phyloP scores from a whole-genome alignment of 2,888 invertebrate species.

The Morpho helenor region DNA sequence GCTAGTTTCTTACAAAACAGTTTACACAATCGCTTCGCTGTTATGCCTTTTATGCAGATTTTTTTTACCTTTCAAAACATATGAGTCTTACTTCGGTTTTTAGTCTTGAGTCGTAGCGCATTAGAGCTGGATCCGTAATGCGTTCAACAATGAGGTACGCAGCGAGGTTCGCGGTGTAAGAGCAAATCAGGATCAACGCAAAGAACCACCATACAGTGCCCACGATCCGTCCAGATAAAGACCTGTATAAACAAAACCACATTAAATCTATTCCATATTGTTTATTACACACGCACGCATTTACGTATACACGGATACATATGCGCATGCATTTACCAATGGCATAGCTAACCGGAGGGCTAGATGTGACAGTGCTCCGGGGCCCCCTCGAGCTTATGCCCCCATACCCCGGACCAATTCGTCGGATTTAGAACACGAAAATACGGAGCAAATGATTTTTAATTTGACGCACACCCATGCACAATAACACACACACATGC shows the following conservation, averaged over 20 bases:
- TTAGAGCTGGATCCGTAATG: conserved; percentile 91
- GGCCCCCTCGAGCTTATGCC: too few relatives aligned
- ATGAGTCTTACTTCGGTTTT: conserved; percentile 89
- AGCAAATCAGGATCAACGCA: conserved; percentile 97
- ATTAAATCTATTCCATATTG: too few relatives aligned
- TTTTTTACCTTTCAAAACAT: conserved; percentile 40
- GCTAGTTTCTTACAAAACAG: not conserved
- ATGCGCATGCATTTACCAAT: too few relatives aligned
- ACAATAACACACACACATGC: too few relatives aligned
- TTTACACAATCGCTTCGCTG: conserved; percentile 29
- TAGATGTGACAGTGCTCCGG: too few relatives aligned
- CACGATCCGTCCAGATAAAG: conserved; percentile 95
- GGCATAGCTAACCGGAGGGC: too few relatives aligned
- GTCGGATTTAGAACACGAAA: too few relatives aligned
- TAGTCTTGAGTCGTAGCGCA: conserved; percentile 93
- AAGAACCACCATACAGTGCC: conserved; percentile 99
- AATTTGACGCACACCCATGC: too few relatives aligned
- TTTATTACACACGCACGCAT: too few relatives aligned
- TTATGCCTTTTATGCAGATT: conserved; percentile 30
- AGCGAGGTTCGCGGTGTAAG: conserved; percentile 98
- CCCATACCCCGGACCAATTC: too few relatives aligned
- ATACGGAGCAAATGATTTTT: too few relatives aligned
- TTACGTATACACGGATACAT: too few relatives aligned
- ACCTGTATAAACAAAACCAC: conserved; percentile 62
- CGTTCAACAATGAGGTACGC: conserved; percentile 98